These are phyloP conservation scores for Ursus arctos DNA, from an alignment of 2,113 vertebrate species.

Conservation along the genomic window DNA sequence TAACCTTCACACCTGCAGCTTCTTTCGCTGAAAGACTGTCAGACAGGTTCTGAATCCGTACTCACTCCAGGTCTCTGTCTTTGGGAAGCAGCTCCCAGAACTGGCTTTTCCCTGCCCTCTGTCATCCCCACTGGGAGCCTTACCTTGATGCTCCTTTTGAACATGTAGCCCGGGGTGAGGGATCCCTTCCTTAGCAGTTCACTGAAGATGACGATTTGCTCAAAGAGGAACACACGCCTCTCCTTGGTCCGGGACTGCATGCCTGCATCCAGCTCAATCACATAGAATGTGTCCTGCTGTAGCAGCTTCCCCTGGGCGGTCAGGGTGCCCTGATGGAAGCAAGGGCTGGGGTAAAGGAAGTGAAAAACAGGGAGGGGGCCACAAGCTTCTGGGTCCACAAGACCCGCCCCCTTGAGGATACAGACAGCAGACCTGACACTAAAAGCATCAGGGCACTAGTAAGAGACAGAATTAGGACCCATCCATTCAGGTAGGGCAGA, in stretches of 20 bases:
- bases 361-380: not conserved
- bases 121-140: not conserved
- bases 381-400: not conserved
- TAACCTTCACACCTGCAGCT: not conserved
- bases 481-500: not conserved
- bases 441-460: not conserved
- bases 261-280: slow-evolving; percentile 96
- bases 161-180: slow-evolving; percentile 97
- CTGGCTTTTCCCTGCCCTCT: not conserved
- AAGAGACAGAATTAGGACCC: not conserved
- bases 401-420: not conserved
- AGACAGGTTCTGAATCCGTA: not conserved
- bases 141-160: slow-evolving; percentile 99
- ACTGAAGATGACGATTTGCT: slow-evolving; percentile 99
- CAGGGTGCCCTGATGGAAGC: slow-evolving; percentile 93
- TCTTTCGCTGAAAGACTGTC: not conserved
- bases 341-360: not conserved
- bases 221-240: slow-evolving; percentile 97
- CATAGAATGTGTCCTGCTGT: slow-evolving; percentile 99
- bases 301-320: slow-evolving; percentile 97
- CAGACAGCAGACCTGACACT: not conserved
- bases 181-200: slow-evolving; percentile 98
- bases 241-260: slow-evolving; percentile 97
- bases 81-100: not conserved
- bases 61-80: not conserved